Evolutionary conservation across 2,113 vertebrate genomes (phyloP).

Genomic region (Aleadryas rufinucha): DNA sequence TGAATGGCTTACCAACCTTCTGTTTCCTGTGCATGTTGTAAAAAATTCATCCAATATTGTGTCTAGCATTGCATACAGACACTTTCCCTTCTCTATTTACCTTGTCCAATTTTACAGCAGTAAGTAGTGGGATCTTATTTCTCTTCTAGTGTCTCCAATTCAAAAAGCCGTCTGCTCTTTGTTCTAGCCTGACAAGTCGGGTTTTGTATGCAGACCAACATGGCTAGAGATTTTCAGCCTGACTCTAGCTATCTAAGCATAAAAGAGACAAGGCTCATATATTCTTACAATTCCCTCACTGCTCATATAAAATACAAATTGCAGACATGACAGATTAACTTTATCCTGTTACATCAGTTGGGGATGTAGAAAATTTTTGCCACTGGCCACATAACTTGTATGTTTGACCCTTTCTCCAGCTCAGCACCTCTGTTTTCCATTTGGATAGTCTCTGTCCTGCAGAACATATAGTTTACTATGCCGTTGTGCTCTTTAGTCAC

Average conservation of each 20-base stretch:
- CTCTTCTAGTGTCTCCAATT: neutral
- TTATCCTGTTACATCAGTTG: neutral
- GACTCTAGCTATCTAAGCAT: neutral
- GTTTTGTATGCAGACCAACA: constrained; percentile 20
- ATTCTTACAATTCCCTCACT: constrained; percentile 28
- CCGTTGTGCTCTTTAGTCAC: neutral
- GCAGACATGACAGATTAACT: neutral
- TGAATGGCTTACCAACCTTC: neutral
- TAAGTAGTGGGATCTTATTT: neutral
- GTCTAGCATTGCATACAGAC: neutral
- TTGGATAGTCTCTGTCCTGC: neutral
- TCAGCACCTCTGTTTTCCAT: neutral
- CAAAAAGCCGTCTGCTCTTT: neutral
- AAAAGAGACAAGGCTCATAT: constrained; percentile 48
- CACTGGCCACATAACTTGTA: neutral
- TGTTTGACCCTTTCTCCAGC: neutral
- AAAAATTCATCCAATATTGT: neutral
- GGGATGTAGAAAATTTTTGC: neutral
- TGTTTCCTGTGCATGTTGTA: neutral
- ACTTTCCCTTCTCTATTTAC: neutral
- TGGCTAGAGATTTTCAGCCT: constrained; percentile 23
- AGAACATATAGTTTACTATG: neutral
- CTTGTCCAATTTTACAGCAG: neutral
- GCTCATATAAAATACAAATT: constrained; percentile 54
- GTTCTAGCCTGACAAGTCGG: neutral